A percentile compares a stretch with the other conserved stretches of the same genome.
Conservation (phyloP, 2,888 invertebrate genomes). For the Trissonchulus sp. region DNA sequence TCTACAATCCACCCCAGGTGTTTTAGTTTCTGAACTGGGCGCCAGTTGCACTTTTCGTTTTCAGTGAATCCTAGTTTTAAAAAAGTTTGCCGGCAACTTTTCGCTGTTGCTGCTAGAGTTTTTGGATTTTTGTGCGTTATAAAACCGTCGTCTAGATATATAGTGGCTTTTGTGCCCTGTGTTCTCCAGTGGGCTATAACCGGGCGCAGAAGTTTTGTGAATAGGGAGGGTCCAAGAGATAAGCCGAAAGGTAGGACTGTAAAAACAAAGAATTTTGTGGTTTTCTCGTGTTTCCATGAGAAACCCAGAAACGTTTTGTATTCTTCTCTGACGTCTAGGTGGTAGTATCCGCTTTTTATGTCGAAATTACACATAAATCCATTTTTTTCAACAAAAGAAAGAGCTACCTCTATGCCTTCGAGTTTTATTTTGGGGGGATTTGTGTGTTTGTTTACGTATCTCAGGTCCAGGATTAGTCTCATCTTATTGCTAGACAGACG, state of each 20-base stretch:
- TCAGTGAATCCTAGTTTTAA: background rate
- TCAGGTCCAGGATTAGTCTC: background rate
- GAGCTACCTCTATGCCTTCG: background rate
- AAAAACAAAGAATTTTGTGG: background rate
- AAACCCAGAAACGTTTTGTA: constrained; percentile 7
- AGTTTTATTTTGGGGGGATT: background rate
- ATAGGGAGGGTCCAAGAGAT: constrained; percentile 4
- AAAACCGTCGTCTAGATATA: constrained; percentile 15
- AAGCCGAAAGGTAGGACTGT: constrained; percentile 2
- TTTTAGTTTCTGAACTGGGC: background rate
- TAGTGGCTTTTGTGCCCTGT: background rate
- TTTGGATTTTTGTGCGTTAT: background rate
- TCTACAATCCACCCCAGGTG: constrained; percentile 12
- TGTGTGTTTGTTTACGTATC: constrained; percentile 1
- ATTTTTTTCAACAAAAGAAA: background rate
- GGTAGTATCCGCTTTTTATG: background rate
- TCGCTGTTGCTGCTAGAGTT: background rate
- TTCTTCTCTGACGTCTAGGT: background rate
- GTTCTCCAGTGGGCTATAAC: background rate
- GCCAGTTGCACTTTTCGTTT: constrained; percentile 2
- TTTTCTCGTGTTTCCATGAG: background rate
- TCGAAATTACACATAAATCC: constrained; percentile 1
- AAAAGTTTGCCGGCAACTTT: background rate
- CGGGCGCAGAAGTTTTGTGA: too few relatives aligned
- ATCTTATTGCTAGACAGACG: too few relatives aligned